These are phyloP conservation scores for Phrynosoma platyrhinos DNA, from an alignment of 2,113 vertebrate species.

Conservation along the genomic window DNA sequence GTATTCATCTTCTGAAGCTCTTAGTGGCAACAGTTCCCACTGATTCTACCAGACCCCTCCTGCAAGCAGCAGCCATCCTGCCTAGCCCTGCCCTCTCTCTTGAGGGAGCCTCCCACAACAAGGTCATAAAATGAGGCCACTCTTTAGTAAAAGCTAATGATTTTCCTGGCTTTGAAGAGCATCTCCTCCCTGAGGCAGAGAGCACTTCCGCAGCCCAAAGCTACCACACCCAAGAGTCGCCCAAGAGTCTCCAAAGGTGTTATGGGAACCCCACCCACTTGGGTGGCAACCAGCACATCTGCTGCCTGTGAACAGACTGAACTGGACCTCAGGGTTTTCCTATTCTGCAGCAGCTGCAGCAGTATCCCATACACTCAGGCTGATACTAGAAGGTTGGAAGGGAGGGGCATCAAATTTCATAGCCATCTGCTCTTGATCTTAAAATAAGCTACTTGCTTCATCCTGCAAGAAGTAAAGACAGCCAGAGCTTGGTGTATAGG, in stretches of 20 bases:
- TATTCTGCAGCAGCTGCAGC: not conserved
- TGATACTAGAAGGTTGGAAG: not conserved
- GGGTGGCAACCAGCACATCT: not conserved
- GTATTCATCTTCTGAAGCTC: not conserved
- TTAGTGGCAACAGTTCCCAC: not conserved
- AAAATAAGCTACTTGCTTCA: not conserved
- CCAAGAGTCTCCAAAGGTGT: rapidly evolving
- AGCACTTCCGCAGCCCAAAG: not conserved
- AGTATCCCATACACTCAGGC: too few species aligned
- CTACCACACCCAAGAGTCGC: not conserved
- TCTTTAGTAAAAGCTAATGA: rapidly evolving
- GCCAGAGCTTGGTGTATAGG: not conserved
- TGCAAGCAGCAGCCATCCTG: not conserved
- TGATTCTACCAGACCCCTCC: not conserved
- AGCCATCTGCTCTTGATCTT: not conserved
- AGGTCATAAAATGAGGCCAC: not conserved
- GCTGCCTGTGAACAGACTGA: not conserved
- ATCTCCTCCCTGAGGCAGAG: rapidly evolving
- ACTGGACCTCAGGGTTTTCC: not conserved
- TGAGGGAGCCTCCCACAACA: rapidly evolving
- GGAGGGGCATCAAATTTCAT: rapidly evolving
- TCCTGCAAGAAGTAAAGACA: not conserved
- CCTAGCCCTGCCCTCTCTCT: not conserved
- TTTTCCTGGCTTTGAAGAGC: not conserved
- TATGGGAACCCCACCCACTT: not conserved